Percentiles rank a stretch among this genome's conserved stretches.
phyloP scores from a whole-genome alignment of 2,797 vertebrate genomes.

The Propithecus perrieri region DNA sequence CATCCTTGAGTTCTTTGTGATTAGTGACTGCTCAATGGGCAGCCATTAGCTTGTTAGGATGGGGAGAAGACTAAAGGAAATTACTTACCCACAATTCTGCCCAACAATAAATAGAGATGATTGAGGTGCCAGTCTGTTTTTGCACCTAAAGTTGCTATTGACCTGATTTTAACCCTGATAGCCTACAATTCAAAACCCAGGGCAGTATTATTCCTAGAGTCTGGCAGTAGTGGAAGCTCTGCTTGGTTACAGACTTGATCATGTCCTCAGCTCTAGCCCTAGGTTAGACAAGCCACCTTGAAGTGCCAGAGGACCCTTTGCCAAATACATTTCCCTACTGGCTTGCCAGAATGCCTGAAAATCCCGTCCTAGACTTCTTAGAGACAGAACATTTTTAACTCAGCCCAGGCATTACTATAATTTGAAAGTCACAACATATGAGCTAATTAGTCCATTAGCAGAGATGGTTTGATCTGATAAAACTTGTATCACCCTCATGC shows the following conservation, averaged over 20 bases:
- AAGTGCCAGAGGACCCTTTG: background rate
- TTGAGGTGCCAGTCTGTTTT: background rate
- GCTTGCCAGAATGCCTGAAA: background rate
- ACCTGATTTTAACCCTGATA: background rate
- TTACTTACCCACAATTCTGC: background rate
- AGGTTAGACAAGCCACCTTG: background rate
- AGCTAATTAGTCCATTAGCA: background rate
- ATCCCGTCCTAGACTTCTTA: background rate
- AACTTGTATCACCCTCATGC: background rate
- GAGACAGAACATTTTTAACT: background rate
- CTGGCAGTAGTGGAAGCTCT: background rate
- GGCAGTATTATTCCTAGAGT: background rate
- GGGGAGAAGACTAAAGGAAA: background rate
- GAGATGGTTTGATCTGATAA: background rate
- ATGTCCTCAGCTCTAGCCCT: background rate
- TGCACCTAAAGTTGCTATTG: background rate
- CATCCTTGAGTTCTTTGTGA: background rate
- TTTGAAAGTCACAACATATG: background rate
- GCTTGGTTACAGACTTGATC: background rate
- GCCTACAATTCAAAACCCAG: background rate
- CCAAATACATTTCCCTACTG: background rate
- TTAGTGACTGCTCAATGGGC: background rate
- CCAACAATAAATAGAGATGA: background rate
- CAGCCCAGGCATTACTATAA: background rate
- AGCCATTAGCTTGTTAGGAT: background rate